A percentile compares a stretch with the other conserved stretches of the same genome.
Conservation (phyloP, 2,888 invertebrate genomes). For the Agapetus fuscipes region DNA sequence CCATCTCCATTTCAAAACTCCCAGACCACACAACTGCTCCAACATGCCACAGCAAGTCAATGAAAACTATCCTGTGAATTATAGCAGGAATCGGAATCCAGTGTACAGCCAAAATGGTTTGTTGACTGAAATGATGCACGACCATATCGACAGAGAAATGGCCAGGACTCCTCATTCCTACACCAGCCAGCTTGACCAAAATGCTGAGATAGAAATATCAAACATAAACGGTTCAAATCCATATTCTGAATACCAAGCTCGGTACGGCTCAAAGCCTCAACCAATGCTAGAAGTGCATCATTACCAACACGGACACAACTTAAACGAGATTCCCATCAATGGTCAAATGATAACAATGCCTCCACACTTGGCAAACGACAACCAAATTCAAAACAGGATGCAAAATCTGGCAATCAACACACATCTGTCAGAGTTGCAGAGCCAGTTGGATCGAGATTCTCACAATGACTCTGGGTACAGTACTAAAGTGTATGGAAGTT, state of each 20-base stretch:
- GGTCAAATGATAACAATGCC: constrained; percentile 22
- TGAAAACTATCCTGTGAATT: constrained; percentile 17
- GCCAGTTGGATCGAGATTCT: constrained; percentile 52
- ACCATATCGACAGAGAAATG: constrained; percentile 42
- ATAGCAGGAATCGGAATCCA: constrained; percentile 34
- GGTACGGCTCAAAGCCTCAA: constrained; percentile 7
- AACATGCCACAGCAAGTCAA: constrained; percentile 1
- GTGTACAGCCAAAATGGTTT: constrained; percentile 36
- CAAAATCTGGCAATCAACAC: constrained; percentile 44
- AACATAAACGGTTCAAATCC: constrained; percentile 30
- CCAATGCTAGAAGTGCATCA: constrained; percentile 6
- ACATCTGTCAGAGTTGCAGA: constrained; percentile 39
- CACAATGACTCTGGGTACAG: constrained; percentile 83
- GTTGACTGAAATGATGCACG: constrained; percentile 45
- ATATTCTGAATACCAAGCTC: constrained; percentile 13
- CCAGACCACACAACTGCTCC: constrained; percentile 1
- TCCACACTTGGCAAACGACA: constrained; percentile 30
- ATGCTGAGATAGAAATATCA: constrained; percentile 41
- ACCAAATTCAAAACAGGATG: constrained; percentile 37
- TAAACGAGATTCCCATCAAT: constrained; percentile 16
- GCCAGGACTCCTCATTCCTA: constrained; percentile 43
- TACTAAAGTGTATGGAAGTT: constrained; percentile 70
- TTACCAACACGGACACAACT: constrained; percentile 18
- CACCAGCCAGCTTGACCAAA: constrained; percentile 31
- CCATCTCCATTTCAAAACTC: constrained; percentile 14